Evolutionary conservation across 2,888 invertebrate genomes (phyloP).

Genomic region (Meandrusa payeni): DNA sequence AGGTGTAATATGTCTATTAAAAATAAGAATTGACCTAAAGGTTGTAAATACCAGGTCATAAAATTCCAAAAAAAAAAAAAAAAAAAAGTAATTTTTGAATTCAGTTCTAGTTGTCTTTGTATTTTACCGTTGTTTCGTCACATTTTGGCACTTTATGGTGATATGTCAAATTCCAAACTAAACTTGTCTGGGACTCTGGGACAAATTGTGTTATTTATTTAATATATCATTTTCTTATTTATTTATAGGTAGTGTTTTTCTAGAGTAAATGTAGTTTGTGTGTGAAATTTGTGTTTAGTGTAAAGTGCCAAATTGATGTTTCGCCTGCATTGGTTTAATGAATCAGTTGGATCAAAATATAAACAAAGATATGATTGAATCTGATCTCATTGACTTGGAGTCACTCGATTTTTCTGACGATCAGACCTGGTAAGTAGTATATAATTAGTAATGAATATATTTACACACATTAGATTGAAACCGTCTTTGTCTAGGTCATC

Average conservation of each 20-base stretch:
- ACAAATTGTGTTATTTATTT: slow-evolving; percentile 63
- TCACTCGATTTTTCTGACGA: slow-evolving; percentile 78
- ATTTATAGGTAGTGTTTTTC: slow-evolving; percentile 62
- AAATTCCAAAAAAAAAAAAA: no score
- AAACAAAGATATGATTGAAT: slow-evolving; percentile 79
- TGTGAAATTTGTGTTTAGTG: slow-evolving; percentile 62
- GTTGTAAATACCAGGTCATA: no score
- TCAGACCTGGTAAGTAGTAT: slow-evolving; percentile 80
- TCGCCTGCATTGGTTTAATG: slow-evolving; percentile 62
- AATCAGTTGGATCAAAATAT: slow-evolving; percentile 76
- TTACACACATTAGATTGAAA: background rate
- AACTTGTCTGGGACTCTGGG: slow-evolving; percentile 63
- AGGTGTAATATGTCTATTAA: no score
- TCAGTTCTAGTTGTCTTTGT: slow-evolving; percentile 46
- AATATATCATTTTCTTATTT: slow-evolving; percentile 56
- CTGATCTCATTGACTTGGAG: slow-evolving; percentile 80
- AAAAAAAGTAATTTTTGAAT: no score
- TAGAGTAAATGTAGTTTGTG: slow-evolving; percentile 62
- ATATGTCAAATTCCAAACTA: slow-evolving; percentile 75
- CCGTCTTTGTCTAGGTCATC: slow-evolving; percentile 16
- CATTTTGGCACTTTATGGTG: slow-evolving; percentile 55
- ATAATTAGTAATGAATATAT: background rate
- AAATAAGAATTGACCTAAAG: no score
- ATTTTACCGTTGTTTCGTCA: slow-evolving; percentile 59
- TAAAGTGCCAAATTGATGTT: slow-evolving; percentile 77